phyloP scores from a whole-genome alignment of 2,797 vertebrate genomes.

The Neopelma chrysocephalum region DNA sequence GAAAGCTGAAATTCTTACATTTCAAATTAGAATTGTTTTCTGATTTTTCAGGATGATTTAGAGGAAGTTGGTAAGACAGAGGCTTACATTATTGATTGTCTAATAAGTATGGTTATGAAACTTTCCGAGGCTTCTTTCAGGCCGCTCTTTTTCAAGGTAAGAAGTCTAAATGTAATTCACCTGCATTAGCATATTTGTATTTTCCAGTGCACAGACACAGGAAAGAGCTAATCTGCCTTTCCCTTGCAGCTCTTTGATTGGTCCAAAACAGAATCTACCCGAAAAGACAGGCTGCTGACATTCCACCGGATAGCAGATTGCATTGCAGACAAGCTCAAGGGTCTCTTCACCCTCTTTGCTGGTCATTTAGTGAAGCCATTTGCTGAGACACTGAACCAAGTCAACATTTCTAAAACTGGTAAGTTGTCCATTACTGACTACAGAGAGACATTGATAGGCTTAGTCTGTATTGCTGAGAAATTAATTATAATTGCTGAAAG shows the following conservation, averaged over 20 bases:
- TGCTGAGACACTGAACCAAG: conserved; percentile 83
- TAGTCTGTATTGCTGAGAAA: neutral
- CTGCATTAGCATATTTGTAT: neutral
- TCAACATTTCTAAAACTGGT: conserved; percentile 83
- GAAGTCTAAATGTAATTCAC: neutral
- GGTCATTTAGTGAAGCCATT: conserved; percentile 92
- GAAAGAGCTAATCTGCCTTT: neutral
- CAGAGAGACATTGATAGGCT: neutral
- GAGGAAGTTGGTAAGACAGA: conserved; percentile 83
- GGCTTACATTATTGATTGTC: conserved; percentile 83
- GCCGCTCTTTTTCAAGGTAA: conserved; percentile 95
- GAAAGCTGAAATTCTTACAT: neutral
- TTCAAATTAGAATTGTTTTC: neutral
- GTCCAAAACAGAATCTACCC: conserved; percentile 81
- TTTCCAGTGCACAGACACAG: neutral
- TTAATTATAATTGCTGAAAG: neutral
- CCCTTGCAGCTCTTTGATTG: conserved; percentile 89
- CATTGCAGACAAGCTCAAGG: conserved; percentile 88
- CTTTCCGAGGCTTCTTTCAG: conserved; percentile 95
- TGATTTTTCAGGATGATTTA: conserved; percentile 81
- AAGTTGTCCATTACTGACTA: neutral
- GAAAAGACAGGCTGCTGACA: conserved; percentile 86
- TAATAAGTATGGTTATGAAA: conserved; percentile 92
- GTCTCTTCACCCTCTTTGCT: conserved; percentile 92
- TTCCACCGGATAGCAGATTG: conserved; percentile 85